Conservation (phyloP, 1,140 invertebrate genomes). For the Drosophila tsacasi region DNA sequence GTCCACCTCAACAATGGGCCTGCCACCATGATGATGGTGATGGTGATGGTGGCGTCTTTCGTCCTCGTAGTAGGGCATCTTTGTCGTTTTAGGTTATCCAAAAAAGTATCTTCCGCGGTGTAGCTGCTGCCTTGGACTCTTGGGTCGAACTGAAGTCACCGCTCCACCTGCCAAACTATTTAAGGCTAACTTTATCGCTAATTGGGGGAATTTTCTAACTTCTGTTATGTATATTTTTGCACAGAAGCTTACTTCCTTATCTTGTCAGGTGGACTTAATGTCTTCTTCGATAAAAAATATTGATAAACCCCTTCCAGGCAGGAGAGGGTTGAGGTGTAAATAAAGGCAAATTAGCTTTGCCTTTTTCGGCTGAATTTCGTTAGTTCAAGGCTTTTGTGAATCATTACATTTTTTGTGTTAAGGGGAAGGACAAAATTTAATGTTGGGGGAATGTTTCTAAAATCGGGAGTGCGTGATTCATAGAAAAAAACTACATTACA, state of each 20-base stretch:
- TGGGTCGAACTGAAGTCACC: slow-evolving; percentile 48
- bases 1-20: slow-evolving; percentile 74
- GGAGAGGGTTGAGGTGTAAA: not conserved
- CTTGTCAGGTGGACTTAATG: slow-evolving; percentile 70
- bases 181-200: slow-evolving; percentile 48
- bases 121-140: slow-evolving; percentile 32
- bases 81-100: slow-evolving; percentile 14
- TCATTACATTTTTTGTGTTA: slow-evolving; percentile 2
- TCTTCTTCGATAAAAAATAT: slow-evolving; percentile 58
- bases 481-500: not conserved
- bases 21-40: slow-evolving; percentile 60
- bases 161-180: slow-evolving; percentile 56
- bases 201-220: slow-evolving; percentile 49
- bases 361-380: slow-evolving; percentile 27
- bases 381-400: slow-evolving; percentile 26
- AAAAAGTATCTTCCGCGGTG: slow-evolving; percentile 11
- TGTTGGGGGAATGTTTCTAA: not conserved
- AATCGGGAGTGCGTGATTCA: no score
- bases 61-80: slow-evolving; percentile 72
- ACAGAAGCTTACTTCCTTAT: slow-evolving; percentile 62
- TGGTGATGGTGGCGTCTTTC: slow-evolving; percentile 68
- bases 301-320: slow-evolving; percentile 61
- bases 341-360: slow-evolving; percentile 15
- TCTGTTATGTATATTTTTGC: slow-evolving; percentile 24
- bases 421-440: slow-evolving; percentile 16